Evolutionary conservation across 2,113 vertebrate species (phyloP).

Genomic region (Poeciliopsis retropinna): DNA sequence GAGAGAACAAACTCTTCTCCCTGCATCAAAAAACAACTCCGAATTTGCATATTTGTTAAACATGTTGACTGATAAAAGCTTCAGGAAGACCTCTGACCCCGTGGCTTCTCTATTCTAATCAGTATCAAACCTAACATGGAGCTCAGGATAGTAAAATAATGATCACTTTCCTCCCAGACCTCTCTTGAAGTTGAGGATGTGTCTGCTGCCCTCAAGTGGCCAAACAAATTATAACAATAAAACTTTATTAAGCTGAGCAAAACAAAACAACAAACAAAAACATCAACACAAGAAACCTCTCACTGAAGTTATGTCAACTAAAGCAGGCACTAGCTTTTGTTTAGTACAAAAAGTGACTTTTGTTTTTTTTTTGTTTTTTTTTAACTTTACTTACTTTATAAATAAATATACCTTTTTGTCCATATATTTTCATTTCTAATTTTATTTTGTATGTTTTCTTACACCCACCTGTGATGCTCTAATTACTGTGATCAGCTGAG

Average conservation of each 20-base stretch:
- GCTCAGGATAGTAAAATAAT: not conserved
- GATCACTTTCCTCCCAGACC: not conserved
- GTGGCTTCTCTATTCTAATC: not conserved
- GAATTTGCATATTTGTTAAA: not conserved
- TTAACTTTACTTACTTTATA: too few relatives aligned
- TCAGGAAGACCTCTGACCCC: not conserved
- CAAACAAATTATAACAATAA: not conserved
- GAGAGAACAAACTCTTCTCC: not conserved
- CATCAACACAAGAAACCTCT: too few relatives aligned
- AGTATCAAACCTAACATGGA: not conserved
- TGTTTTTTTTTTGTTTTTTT: too few relatives aligned
- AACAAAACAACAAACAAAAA: not conserved
- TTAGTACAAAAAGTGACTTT: too few relatives aligned
- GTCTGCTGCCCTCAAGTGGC: slow-evolving; percentile 29
- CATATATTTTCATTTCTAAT: too few relatives aligned
- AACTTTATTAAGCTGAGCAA: too few relatives aligned
- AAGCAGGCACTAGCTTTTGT: too few relatives aligned
- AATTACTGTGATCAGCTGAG: too few relatives aligned
- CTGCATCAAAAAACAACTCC: not conserved
- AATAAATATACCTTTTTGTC: too few relatives aligned
- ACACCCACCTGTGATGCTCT: too few relatives aligned
- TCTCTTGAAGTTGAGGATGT: not conserved
- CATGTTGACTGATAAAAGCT: not conserved
- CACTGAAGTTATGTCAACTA: too few relatives aligned
- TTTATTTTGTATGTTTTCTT: too few relatives aligned